A percentile compares a stretch with the other conserved stretches of the same genome.
Conservation (phyloP, 1,140 invertebrate species). For the Trissolcus basalis region DNA sequence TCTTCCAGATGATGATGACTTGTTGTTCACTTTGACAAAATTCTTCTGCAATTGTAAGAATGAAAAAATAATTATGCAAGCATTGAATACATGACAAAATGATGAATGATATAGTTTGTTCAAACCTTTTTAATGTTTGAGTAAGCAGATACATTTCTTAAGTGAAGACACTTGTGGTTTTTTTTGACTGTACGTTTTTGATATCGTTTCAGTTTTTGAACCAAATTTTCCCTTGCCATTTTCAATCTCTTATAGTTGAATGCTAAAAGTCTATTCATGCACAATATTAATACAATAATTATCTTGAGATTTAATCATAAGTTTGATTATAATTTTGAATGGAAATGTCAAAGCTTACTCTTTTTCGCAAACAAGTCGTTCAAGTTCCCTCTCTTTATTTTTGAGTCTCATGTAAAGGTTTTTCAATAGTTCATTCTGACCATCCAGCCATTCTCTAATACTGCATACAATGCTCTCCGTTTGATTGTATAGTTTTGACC, state of each 20-base stretch:
- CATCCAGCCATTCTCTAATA: slow-evolving; percentile 66
- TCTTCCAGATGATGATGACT: slow-evolving; percentile 1
- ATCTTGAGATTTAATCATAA: too few relatives aligned
- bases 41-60: slow-evolving; percentile 8
- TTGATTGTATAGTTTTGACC: slow-evolving; percentile 65
- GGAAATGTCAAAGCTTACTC: slow-evolving; percentile 54
- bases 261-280: slow-evolving; percentile 28
- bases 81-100: too few relatives aligned
- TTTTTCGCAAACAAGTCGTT: slow-evolving; percentile 61
- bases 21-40: slow-evolving; percentile 3
- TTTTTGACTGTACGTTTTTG: slow-evolving; percentile 41
- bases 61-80: too few relatives aligned
- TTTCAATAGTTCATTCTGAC: slow-evolving; percentile 60
- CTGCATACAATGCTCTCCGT: slow-evolving; percentile 63
- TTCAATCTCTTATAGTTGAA: slow-evolving; percentile 31
- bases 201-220: slow-evolving; percentile 55
- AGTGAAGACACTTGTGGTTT: slow-evolving; percentile 17
- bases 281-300: too few relatives aligned
- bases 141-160: slow-evolving; percentile 6
- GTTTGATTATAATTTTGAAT: neutral
- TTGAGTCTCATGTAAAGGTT: slow-evolving; percentile 53
- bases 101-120: too few relatives aligned
- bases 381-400: slow-evolving; percentile 62
- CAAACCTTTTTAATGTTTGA: slow-evolving; percentile 18
- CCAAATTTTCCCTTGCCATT: slow-evolving; percentile 10